Percentiles rank a stretch among this genome's conserved stretches.
phyloP scores from a whole-genome alignment of 2,888 invertebrate genomes.

The Ornithoptera alexandrae region DNA sequence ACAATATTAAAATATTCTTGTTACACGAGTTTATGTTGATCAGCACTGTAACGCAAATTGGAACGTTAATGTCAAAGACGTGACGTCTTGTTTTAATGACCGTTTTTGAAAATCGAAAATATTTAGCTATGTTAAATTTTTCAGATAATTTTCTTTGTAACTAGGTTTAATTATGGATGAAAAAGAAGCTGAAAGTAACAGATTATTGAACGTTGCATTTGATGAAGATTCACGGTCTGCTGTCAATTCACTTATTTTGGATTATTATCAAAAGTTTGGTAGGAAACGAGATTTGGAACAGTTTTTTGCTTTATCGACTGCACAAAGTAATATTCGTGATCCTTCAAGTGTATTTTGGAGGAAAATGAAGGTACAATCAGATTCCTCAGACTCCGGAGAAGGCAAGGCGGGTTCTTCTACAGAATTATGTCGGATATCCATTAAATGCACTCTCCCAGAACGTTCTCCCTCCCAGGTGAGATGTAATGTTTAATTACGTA shows the following conservation, averaged over 20 bases:
- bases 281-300: conserved; percentile 83
- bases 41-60: neutral
- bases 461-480: conserved; percentile 56
- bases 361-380: conserved; percentile 66
- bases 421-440: conserved; percentile 70
- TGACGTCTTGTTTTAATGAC: conserved; percentile 11
- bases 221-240: conserved; percentile 46
- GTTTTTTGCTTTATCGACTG: conserved; percentile 80
- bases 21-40: no score
- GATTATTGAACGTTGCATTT: conserved; percentile 30
- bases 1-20: no score
- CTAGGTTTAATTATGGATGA: conserved; percentile 25
- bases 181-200: conserved; percentile 30
- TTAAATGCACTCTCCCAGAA: conserved; percentile 63
- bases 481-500: neutral
- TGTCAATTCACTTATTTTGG: conserved; percentile 73
- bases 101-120: conserved; percentile 32
- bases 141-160: conserved; percentile 23
- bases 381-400: conserved; percentile 67
- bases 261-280: conserved; percentile 85
- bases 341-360: conserved; percentile 67
- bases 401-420: conserved; percentile 63
- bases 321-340: conserved; percentile 65
- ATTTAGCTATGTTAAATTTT: conserved; percentile 27
- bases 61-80: neutral